Evolutionary conservation across 2,113 vertebrate species (phyloP), one percentile per base, ranked within the genome.

Genomic region (Gyps fulvus): DNA sequence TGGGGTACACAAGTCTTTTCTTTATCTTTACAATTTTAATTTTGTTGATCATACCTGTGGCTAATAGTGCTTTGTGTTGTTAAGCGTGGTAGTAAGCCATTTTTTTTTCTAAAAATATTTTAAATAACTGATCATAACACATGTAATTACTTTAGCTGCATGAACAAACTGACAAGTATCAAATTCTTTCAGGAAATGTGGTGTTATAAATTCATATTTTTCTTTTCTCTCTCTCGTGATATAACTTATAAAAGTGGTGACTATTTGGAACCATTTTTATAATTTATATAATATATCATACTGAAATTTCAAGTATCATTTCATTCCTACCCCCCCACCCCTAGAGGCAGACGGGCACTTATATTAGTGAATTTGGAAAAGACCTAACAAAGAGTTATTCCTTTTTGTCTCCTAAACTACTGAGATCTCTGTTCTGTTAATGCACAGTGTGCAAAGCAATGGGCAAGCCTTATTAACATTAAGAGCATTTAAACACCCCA

Each of bases 1-100:
- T n/a, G 69, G 52, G 65, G n/a, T 43, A 40, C 29, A 73, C 74
- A 93, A 63, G 26, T 93, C 87, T 86, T 26, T 95, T 96, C 93
- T 91, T 93, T 91, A 90, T 42, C 77, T 93, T 90, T 96, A 96
- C 58, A 52, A 55, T 79, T 87, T 84, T 27, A 52, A 70, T 91
- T 92, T 80, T 90, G 17, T 61, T 93, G 26, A 74, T 79, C 10
- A 20, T 91, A 36, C 50, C 15, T 89, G n/a, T 87, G 23, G 20
- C 18, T 87, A 83, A 67, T 45, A 59, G 19, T 50, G 25, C 13
- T 76, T 81, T 95, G 69, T 94, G 59, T 59, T 93, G 57, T 84
- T 69, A 55, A 70, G 77, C 18, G 27, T 29, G 84, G 45, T 31
- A 77, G 54, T 55, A 91, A 96, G 54, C 13, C 38, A 47, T 61